Conservation (phyloP, 2,113 vertebrate genomes). For the Calyptommatus sinebrachiatus region DNA sequence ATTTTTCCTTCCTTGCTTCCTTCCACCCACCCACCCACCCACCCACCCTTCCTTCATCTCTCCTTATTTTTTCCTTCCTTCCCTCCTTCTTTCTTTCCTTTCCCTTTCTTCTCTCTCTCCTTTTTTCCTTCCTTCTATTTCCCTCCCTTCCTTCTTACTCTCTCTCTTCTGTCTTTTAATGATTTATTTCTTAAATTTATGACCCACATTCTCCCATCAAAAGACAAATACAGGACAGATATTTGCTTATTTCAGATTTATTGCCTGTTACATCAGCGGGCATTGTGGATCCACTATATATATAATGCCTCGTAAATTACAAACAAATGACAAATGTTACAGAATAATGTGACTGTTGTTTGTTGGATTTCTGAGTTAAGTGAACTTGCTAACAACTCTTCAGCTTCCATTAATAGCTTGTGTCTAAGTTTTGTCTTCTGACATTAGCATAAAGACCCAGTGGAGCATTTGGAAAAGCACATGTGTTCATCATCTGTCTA, state of each 20-base stretch:
- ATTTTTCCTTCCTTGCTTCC: slow-evolving; percentile 3
- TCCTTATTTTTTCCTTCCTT: slow-evolving; percentile 37
- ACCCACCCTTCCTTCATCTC: too few species aligned
- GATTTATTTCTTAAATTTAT: slow-evolving; percentile 59
- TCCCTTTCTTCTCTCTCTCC: too few species aligned
- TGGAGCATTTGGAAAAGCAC: slow-evolving; percentile 32
- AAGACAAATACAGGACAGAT: slow-evolving; percentile 67
- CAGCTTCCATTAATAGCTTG: slow-evolving; percentile 51
- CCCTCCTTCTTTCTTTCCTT: background rate
- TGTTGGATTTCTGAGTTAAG: slow-evolving; percentile 58
- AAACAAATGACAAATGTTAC: slow-evolving; percentile 61
- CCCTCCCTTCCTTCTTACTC: slow-evolving; percentile 5
- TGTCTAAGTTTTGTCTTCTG: slow-evolving; percentile 63
- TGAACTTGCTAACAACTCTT: slow-evolving; percentile 55
- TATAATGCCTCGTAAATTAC: slow-evolving; percentile 72
- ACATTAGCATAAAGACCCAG: slow-evolving; percentile 54
- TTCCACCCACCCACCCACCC: too few species aligned
- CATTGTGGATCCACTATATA: slow-evolving; percentile 63
- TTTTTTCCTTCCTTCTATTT: slow-evolving; percentile 34
- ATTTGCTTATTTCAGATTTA: slow-evolving; percentile 70
- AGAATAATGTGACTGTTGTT: slow-evolving; percentile 54
- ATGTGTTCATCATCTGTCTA: slow-evolving; percentile 18
- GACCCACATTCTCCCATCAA: slow-evolving; percentile 61
- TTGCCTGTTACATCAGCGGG: slow-evolving; percentile 66
- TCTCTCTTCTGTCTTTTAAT: slow-evolving; percentile 10